These are phyloP conservation scores for Mohoua ochrocephala DNA, from an alignment of 2,113 vertebrate species.

Conservation along the genomic window DNA sequence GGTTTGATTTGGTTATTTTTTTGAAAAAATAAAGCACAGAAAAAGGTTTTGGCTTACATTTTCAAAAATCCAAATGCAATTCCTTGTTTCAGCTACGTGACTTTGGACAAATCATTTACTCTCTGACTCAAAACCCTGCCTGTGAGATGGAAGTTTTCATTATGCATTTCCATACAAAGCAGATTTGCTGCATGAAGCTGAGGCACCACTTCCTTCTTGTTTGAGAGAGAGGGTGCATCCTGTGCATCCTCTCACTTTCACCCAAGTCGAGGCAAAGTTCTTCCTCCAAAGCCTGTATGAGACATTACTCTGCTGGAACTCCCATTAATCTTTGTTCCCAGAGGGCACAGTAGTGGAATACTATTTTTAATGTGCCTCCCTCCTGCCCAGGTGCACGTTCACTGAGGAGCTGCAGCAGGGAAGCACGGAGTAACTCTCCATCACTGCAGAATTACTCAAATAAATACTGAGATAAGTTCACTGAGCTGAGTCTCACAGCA, in stretches of 20 bases:
- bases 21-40: neutral
- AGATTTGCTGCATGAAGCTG: neutral
- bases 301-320: neutral
- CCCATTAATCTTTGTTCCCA: neutral
- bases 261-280: rapidly evolving
- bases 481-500: neutral
- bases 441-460: neutral
- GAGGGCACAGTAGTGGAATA: neutral
- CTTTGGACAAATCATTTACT: neutral
- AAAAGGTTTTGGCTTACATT: neutral
- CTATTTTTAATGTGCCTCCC: neutral
- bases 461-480: neutral
- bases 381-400: neutral
- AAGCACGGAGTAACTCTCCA: neutral
- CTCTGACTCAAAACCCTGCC: neutral
- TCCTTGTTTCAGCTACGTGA: neutral
- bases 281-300: neutral
- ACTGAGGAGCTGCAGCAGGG: neutral
- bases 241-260: neutral
- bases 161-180: neutral
- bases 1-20: neutral
- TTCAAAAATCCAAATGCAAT: neutral
- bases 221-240: neutral
- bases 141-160: neutral
- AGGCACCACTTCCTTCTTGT: neutral